These are phyloP conservation scores for Tyria jacobaeae DNA, from an alignment of 2,888 invertebrate genomes.

Conservation along the genomic window DNA sequence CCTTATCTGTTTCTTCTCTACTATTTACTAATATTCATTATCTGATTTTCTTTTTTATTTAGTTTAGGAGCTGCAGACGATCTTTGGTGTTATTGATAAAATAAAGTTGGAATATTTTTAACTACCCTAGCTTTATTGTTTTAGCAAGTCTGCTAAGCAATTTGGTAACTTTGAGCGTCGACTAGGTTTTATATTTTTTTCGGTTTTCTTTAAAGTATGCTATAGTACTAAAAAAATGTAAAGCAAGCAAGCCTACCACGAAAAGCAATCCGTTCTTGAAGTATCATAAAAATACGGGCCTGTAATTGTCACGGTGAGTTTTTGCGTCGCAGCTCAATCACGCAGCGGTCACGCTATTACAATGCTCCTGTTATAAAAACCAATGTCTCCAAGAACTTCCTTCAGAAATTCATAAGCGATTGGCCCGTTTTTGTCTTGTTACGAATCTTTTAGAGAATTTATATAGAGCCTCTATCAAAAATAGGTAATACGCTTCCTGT, in stretches of 20 bases:
- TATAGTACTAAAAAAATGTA: too few species aligned
- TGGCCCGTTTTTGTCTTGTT: conserved; percentile 24
- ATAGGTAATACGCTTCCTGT: not conserved
- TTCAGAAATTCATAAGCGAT: conserved; percentile 32
- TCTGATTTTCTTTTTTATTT: too few species aligned
- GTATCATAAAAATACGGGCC: conserved; percentile 42
- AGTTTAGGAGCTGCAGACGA: too few species aligned
- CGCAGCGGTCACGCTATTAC: conserved; percentile 44
- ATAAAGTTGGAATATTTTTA: too few species aligned
- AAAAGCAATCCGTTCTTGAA: conserved; percentile 43
- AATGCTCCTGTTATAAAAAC: conserved; percentile 38
- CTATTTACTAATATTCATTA: too few species aligned
- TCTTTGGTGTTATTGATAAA: too few species aligned
- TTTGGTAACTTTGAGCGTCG: too few species aligned
- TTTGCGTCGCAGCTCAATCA: conserved; percentile 44
- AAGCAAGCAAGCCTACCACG: not conserved
- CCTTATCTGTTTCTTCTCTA: too few species aligned
- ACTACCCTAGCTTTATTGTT: too few species aligned
- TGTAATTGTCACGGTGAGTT: conserved; percentile 42
- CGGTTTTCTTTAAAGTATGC: too few species aligned
- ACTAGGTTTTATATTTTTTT: too few species aligned
- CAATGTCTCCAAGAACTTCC: conserved; percentile 27
- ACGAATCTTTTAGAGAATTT: conserved; percentile 18
- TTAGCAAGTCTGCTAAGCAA: too few species aligned
- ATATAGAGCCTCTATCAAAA: conserved; percentile 9